These are phyloP conservation scores for Leptatherina wallacei DNA, from an alignment of 2,797 vertebrate genomes.

Conservation along the genomic window DNA sequence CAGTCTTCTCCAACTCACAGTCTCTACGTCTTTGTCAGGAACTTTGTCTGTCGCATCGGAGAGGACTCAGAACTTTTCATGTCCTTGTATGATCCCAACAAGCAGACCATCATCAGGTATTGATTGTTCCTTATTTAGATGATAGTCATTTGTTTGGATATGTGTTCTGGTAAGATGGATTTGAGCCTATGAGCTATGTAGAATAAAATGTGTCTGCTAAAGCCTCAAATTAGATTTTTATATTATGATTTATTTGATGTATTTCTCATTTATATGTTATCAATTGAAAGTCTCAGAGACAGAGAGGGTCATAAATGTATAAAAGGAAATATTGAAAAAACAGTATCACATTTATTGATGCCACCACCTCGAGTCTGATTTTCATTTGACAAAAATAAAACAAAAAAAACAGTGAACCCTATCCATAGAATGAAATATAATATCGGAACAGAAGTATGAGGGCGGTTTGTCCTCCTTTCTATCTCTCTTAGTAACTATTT, in stretches of 20 bases:
- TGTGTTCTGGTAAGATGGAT: neutral
- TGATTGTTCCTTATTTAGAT: neutral
- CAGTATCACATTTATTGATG: no score
- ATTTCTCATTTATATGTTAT: neutral
- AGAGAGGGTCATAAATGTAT: neutral
- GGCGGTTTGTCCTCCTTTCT: neutral
- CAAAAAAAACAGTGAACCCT: no score
- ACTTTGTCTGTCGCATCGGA: slow-evolving; percentile 97
- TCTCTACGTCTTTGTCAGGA: slow-evolving; percentile 96
- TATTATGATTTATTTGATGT: neutral
- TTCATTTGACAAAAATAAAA: no score
- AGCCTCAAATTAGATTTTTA: neutral
- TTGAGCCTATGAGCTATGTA: neutral
- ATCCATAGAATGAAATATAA: neutral
- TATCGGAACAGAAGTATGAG: neutral
- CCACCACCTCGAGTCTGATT: no score
- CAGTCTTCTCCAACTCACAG: slow-evolving; percentile 95
- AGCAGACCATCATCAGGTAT: slow-evolving; percentile 91
- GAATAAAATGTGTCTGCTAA: neutral
- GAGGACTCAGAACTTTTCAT: slow-evolving; percentile 98
- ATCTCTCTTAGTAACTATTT: neutral
- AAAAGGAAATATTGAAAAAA: no score
- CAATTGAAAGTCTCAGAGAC: neutral
- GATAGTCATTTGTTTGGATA: neutral
- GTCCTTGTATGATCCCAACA: slow-evolving; percentile 94